These are phyloP conservation scores for Cyprinella venusta DNA, from an alignment of 2,797 vertebrate genomes.

Conservation along the genomic window DNA sequence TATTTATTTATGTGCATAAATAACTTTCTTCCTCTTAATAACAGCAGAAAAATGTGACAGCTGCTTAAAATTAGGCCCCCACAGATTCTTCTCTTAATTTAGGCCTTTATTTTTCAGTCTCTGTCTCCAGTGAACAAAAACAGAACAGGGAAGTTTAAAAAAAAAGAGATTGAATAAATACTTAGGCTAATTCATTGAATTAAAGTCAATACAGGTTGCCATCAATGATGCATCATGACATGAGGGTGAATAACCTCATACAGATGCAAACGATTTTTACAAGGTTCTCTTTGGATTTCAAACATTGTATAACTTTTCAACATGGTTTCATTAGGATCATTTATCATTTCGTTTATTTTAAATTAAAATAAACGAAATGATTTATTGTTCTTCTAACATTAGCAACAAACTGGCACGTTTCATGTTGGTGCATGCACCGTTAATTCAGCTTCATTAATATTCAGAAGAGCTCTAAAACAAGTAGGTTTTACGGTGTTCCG, in stretches of 20 bases:
- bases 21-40: background rate
- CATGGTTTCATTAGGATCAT: background rate
- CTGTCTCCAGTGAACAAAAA: background rate
- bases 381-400: background rate
- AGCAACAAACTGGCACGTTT: background rate
- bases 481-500: no score
- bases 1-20: background rate
- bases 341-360: no score
- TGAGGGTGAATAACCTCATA: background rate
- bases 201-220: no score
- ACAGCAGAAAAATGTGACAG: no score
- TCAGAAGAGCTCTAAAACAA: no score
- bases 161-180: background rate
- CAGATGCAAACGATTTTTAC: background rate
- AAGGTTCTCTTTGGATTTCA: background rate
- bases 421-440: background rate
- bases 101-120: background rate
- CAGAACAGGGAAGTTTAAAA: background rate
- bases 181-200: background rate
- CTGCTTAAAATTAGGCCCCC: no score
- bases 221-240: background rate
- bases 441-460: no score
- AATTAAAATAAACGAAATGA: background rate
- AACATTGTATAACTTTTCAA: background rate
- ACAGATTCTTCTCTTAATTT: background rate